Evolutionary conservation across 1,140 invertebrate genomes (phyloP).

Genomic region (Heliconius eleuchia): DNA sequence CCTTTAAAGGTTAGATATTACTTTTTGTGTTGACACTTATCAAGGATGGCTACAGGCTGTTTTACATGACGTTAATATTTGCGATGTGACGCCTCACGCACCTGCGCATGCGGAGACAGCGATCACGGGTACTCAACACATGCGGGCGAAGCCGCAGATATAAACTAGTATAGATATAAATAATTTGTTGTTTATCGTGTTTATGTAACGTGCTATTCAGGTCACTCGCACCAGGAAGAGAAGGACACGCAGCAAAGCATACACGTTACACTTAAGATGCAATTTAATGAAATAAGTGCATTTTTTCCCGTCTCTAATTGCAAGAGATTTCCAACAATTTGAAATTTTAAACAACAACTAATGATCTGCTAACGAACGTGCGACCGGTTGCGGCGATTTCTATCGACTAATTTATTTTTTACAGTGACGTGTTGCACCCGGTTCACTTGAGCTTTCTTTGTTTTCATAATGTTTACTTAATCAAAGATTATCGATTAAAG

Average conservation of each 20-base stretch:
- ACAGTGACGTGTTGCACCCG: slow-evolving; percentile 23
- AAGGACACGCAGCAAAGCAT: not conserved
- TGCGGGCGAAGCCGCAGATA: no score
- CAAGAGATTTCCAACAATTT: slow-evolving; percentile 34
- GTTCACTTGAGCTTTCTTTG: not conserved
- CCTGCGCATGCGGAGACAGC: no score
- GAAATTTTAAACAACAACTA: slow-evolving; percentile 39
- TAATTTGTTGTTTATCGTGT: no score
- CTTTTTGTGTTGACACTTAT: no score
- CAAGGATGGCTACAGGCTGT: no score
- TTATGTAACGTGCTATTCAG: not conserved
- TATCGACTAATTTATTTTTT: slow-evolving; percentile 44
- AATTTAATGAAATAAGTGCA: slow-evolving; percentile 33
- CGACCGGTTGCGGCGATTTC: slow-evolving; percentile 42
- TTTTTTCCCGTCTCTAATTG: slow-evolving; percentile 34
- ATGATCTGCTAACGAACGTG: slow-evolving; percentile 33
- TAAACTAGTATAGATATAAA: no score
- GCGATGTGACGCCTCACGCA: no score
- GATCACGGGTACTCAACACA: no score
- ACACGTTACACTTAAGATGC: not conserved
- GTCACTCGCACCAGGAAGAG: not conserved
- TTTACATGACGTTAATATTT: no score
- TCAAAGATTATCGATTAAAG: not conserved
- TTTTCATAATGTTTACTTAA: not conserved
- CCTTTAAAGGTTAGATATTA: no score